phyloP scores from a whole-genome alignment of 2,888 invertebrate species.

The Colostygia pectinataria region DNA sequence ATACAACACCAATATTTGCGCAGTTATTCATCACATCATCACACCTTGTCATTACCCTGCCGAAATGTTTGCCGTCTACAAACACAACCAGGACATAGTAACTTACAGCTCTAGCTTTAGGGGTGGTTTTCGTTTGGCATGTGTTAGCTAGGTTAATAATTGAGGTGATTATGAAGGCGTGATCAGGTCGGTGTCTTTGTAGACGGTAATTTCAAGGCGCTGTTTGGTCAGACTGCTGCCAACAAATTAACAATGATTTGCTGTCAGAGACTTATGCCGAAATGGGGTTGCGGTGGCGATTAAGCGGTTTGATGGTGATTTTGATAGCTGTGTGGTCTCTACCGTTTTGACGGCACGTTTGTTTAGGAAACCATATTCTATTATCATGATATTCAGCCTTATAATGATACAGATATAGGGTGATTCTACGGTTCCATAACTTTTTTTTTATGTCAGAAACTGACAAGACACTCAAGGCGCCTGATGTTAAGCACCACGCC shows the following conservation, averaged over 20 bases:
- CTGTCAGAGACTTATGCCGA: constrained; percentile 26
- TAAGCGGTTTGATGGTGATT: constrained; percentile 21
- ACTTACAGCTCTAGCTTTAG: background rate
- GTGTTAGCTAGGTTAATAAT: constrained; percentile 7
- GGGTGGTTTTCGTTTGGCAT: constrained; percentile 1
- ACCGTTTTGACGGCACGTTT: constrained; percentile 18
- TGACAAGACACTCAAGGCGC: no score
- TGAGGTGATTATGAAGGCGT: constrained; percentile 20
- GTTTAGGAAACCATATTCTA: background rate
- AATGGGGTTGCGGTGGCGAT: constrained; percentile 18
- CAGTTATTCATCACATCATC: constrained; percentile 49
- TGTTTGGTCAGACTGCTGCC: constrained; percentile 53
- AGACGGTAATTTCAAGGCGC: constrained; percentile 38
- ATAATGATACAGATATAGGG: no score
- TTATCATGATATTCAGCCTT: no score
- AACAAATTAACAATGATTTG: constrained; percentile 65
- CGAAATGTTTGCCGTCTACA: constrained; percentile 43
- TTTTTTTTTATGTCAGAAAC: no score
- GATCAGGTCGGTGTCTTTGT: constrained; percentile 22
- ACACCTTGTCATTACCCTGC: constrained; percentile 62
- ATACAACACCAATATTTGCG: constrained; percentile 60
- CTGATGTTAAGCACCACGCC: no score
- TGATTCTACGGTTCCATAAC: no score
- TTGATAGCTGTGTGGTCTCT: constrained; percentile 23
- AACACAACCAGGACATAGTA: background rate